Evolutionary conservation across 2,888 invertebrate genomes (phyloP).

Genomic region (Emmelina monodactyla): DNA sequence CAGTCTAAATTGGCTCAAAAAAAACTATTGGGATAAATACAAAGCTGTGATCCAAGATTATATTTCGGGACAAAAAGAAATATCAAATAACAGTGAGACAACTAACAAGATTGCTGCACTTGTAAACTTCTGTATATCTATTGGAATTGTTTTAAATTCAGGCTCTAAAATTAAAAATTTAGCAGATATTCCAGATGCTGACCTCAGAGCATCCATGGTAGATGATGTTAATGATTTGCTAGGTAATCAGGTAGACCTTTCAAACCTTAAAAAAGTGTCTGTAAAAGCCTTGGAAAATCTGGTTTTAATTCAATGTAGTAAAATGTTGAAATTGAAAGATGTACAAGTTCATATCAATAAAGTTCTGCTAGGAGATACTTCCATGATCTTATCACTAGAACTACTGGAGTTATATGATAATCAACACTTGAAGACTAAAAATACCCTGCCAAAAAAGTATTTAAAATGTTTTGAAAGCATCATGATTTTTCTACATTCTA

Average conservation of each 20-base stretch:
- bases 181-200: slow-evolving; percentile 34
- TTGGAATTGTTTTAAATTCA: slow-evolving; percentile 44
- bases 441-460: slow-evolving; percentile 29
- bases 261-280: slow-evolving; percentile 35
- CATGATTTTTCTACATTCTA: slow-evolving; percentile 55
- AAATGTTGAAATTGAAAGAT: slow-evolving; percentile 28
- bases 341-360: slow-evolving; percentile 24
- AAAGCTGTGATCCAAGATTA: slow-evolving; percentile 53
- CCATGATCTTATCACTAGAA: slow-evolving; percentile 41
- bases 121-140: slow-evolving; percentile 40
- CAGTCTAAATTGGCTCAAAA: slow-evolving; percentile 73
- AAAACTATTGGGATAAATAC: slow-evolving; percentile 71
- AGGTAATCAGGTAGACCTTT: slow-evolving; percentile 29
- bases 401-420: slow-evolving; percentile 29
- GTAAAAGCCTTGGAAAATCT: slow-evolving; percentile 29
- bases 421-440: slow-evolving; percentile 23
- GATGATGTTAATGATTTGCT: slow-evolving; percentile 42
- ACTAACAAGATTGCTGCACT: slow-evolving; percentile 32
- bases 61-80: slow-evolving; percentile 26
- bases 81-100: slow-evolving; percentile 20
- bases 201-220: slow-evolving; percentile 38
- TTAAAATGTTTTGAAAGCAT: slow-evolving; percentile 62
- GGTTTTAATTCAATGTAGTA: slow-evolving; percentile 30
- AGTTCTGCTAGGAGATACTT: slow-evolving; percentile 35
- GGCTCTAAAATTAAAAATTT: slow-evolving; percentile 41